A percentile compares a stretch with the other conserved stretches of the same genome.
Evolutionary conservation across 2,888 invertebrate species (phyloP).

Genomic region (Eupithecia centaureata): DNA sequence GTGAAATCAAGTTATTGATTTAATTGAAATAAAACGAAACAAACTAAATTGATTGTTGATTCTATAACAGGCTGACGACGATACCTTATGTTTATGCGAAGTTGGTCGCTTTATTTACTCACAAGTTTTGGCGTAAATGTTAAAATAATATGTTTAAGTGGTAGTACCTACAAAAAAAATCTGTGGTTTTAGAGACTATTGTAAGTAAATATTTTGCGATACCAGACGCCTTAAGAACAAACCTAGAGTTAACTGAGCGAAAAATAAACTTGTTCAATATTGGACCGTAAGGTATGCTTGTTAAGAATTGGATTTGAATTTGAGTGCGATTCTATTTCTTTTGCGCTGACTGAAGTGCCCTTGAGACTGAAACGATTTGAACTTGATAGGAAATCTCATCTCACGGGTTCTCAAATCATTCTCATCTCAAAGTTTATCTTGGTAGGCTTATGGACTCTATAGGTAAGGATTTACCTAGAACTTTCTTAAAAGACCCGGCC

Average conservation of each 20-base stretch:
- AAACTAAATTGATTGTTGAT: not conserved
- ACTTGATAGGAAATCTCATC: slow-evolving; percentile 27
- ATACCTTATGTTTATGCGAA: not conserved
- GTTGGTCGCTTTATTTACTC: not conserved
- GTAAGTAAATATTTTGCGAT: not conserved
- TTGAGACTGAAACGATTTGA: slow-evolving; percentile 31
- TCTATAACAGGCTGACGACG: not conserved
- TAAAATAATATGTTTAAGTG: not conserved
- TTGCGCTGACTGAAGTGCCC: slow-evolving; percentile 33
- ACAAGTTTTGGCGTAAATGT: not conserved
- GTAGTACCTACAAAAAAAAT: no score
- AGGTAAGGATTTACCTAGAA: no score
- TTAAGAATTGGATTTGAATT: slow-evolving; percentile 24
- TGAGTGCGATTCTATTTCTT: slow-evolving; percentile 23
- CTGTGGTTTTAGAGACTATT: not conserved
- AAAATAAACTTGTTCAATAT: slow-evolving; percentile 23
- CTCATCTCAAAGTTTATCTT: not conserved
- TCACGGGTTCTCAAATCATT: slow-evolving; percentile 18
- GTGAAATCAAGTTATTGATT: not conserved
- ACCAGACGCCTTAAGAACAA: not conserved
- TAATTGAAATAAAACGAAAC: not conserved
- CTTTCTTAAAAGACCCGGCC: no score
- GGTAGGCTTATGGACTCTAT: no score
- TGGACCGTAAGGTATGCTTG: slow-evolving; percentile 20
- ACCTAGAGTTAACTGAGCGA: slow-evolving; percentile 25